These are phyloP conservation scores for Tyrophagus putrescentiae DNA, from an alignment of 1,140 invertebrate species.

Conservation along the genomic window DNA sequence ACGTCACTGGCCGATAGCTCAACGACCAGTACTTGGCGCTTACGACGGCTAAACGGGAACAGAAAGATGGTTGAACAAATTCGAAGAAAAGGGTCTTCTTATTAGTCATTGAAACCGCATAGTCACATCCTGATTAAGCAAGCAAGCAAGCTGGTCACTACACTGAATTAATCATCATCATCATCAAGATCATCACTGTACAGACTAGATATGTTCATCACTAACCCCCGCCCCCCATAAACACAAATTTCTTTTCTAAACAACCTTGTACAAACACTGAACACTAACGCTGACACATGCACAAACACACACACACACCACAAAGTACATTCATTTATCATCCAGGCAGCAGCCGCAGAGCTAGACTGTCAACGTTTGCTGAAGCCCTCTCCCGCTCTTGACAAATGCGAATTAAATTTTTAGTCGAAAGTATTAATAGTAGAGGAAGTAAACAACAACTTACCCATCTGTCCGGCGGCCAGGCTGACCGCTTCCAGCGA, in stretches of 20 bases:
- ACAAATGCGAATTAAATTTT: background rate
- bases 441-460: background rate
- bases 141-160: conserved; percentile 39
- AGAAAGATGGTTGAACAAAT: background rate
- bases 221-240: too few species aligned
- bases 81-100: background rate
- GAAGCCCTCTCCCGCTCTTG: background rate
- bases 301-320: too few species aligned
- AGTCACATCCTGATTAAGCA: background rate
- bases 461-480: background rate
- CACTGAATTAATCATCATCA: too few species aligned
- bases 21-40: background rate
- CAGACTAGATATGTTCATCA: too few species aligned
- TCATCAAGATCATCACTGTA: too few species aligned
- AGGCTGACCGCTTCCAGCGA: conserved; percentile 50
- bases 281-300: too few species aligned
- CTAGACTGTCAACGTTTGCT: too few species aligned
- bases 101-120: background rate
- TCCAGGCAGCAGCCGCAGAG: too few species aligned
- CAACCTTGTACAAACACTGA: too few species aligned
- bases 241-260: too few species aligned
- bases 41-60: background rate
- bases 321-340: too few species aligned
- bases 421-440: background rate
- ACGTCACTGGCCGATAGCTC: conserved; percentile 10